Evolutionary conservation across 2,797 vertebrate genomes (phyloP).

Genomic region (Galago senegalensis): DNA sequence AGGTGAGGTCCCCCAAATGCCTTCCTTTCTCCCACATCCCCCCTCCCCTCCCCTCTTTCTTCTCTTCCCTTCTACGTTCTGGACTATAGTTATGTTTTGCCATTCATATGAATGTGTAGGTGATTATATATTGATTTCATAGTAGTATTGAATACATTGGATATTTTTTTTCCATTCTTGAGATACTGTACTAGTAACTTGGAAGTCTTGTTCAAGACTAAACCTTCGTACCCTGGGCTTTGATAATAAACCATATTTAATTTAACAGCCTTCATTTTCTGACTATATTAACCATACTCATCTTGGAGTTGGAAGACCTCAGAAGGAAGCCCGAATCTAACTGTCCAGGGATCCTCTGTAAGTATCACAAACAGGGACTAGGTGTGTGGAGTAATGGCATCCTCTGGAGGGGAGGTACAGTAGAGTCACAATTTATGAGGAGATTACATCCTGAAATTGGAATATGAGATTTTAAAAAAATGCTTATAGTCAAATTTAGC

Average conservation of each 20-base stretch:
- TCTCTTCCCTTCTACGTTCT: too few relatives aligned
- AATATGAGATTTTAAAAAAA: background rate
- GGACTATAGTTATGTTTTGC: too few relatives aligned
- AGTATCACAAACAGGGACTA: background rate
- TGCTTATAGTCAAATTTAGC: background rate
- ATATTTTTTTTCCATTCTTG: too few relatives aligned
- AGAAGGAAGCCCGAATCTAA: background rate
- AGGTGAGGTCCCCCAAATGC: too few relatives aligned
- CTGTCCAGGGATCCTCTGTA: background rate
- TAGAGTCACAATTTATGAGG: background rate
- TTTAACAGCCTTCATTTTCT: background rate
- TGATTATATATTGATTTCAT: too few relatives aligned
- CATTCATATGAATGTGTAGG: too few relatives aligned
- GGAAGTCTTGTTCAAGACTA: background rate
- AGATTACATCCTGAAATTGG: background rate
- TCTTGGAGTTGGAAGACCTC: background rate
- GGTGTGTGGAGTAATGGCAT: background rate
- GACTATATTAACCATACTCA: background rate
- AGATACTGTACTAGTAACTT: background rate
- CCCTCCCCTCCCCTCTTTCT: too few relatives aligned
- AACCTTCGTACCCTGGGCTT: background rate
- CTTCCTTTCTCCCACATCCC: too few relatives aligned
- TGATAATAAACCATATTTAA: background rate
- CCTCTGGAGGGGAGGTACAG: background rate
- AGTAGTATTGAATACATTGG: too few relatives aligned